These are phyloP conservation scores for Agrypnia vestita DNA, from an alignment of 1,140 invertebrate species.

Conservation along the genomic window DNA sequence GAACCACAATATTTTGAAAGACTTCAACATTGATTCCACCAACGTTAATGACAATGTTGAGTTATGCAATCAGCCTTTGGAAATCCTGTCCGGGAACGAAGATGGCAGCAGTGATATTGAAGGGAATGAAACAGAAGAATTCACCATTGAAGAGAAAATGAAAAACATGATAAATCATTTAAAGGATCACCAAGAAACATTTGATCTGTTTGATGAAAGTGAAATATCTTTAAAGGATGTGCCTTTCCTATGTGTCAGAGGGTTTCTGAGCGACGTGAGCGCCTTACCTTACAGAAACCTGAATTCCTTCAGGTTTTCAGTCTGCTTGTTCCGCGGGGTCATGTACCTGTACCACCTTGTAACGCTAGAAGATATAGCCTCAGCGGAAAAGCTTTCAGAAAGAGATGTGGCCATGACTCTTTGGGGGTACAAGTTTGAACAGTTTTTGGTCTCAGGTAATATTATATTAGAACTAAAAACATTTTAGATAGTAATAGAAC, in stretches of 20 bases:
- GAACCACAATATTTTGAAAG: conserved; percentile 7
- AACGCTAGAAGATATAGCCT: conserved; percentile 73
- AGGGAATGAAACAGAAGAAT: too few species aligned
- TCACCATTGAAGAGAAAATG: not conserved
- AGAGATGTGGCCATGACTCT: conserved; percentile 74
- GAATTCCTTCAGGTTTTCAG: conserved; percentile 79
- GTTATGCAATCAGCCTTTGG: too few species aligned
- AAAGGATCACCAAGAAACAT: conserved; percentile 5
- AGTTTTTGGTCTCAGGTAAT: conserved; percentile 80
- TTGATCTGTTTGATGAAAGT: conserved; percentile 21
- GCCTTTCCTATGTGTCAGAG: conserved; percentile 82
- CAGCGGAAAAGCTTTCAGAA: conserved; percentile 68
- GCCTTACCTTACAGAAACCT: conserved; percentile 79
- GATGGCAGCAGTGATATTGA: too few species aligned
- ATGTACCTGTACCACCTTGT: conserved; percentile 82
- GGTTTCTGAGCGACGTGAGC: conserved; percentile 79
- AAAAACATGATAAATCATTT: conserved; percentile 21
- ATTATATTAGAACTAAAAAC: too few species aligned
- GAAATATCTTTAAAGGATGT: conserved; percentile 65
- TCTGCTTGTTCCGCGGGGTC: conserved; percentile 77
- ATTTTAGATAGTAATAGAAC: too few species aligned
- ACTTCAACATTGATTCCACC: not conserved
- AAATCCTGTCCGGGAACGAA: too few species aligned
- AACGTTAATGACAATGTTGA: too few species aligned
- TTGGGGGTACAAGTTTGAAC: conserved; percentile 92